Evolutionary conservation across 2,113 vertebrate species (phyloP).

Genomic region (Microtus montanus): DNA sequence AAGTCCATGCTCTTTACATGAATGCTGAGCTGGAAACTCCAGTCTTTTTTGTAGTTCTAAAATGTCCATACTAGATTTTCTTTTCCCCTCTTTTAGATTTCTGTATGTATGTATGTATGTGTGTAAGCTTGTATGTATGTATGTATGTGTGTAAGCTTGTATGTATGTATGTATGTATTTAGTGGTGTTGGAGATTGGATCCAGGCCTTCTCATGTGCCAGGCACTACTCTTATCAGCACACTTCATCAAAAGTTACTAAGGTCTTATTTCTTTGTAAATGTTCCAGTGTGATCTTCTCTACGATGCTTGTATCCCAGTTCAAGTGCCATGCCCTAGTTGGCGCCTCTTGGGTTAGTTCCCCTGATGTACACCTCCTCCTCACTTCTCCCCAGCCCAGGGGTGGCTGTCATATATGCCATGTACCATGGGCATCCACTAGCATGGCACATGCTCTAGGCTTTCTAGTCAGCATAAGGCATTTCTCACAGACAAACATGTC

Average conservation of each 20-base stretch:
- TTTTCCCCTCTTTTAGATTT: neutral
- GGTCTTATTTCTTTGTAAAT: neutral
- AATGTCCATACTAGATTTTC: neutral
- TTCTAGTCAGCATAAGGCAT: neutral
- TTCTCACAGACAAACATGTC: neutral
- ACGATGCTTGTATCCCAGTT: neutral
- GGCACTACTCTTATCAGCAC: rapidly evolving
- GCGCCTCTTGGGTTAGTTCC: neutral
- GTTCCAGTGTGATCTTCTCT: neutral
- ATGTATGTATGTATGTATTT: too few species aligned
- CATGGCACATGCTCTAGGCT: rapidly evolving
- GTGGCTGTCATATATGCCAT: neutral
- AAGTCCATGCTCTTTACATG: too few species aligned
- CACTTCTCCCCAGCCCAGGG: neutral
- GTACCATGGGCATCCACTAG: rapidly evolving
- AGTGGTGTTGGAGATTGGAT: neutral
- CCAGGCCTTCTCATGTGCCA: neutral
- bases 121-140: too few species aligned
- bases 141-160: too few species aligned
- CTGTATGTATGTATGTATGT: too few species aligned
- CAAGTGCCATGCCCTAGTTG: neutral
- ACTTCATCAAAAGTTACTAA: too few species aligned
- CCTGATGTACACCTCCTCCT: too few species aligned
- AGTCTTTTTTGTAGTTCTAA: neutral
- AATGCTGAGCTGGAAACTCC: neutral